A percentile compares a stretch with the other conserved stretches of the same genome.
phyloP scores from a whole-genome alignment of 2,888 invertebrate species.

The Poecilobothrus nobilitatus region DNA sequence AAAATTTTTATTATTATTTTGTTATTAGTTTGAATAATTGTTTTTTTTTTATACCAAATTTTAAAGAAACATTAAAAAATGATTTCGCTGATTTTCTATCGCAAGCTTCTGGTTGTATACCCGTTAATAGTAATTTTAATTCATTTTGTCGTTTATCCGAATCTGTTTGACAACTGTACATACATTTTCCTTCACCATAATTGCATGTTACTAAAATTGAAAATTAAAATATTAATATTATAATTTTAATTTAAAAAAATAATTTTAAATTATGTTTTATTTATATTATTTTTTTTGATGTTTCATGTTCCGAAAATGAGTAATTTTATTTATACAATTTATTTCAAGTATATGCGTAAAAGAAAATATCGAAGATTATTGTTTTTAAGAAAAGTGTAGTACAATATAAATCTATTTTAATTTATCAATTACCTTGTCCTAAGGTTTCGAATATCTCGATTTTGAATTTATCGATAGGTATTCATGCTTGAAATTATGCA shows the following conservation, averaged over 20 bases:
- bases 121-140: conserved; percentile 31
- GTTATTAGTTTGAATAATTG: no score
- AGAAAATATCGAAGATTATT: no score
- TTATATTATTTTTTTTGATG: no score
- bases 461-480: no score
- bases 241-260: conserved; percentile 18
- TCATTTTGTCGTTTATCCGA: conserved; percentile 29
- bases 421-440: no score
- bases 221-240: background rate
- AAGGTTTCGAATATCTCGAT: no score
- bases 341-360: no score
- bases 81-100: conserved; percentile 2
- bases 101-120: conserved; percentile 22
- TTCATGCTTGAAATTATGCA: no score
- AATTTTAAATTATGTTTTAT: background rate
- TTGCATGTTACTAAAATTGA: conserved; percentile 41
- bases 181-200: conserved; percentile 38
- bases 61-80: background rate
- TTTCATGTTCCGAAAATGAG: no score
- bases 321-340: no score
- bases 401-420: no score
- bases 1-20: background rate
- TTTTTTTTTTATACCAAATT: background rate
- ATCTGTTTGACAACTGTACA: conserved; percentile 37
- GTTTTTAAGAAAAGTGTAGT: no score